Base-by-base conservation (phyloP, 2,113 vertebrate species). In the Pedionomus torquatus region DNA sequence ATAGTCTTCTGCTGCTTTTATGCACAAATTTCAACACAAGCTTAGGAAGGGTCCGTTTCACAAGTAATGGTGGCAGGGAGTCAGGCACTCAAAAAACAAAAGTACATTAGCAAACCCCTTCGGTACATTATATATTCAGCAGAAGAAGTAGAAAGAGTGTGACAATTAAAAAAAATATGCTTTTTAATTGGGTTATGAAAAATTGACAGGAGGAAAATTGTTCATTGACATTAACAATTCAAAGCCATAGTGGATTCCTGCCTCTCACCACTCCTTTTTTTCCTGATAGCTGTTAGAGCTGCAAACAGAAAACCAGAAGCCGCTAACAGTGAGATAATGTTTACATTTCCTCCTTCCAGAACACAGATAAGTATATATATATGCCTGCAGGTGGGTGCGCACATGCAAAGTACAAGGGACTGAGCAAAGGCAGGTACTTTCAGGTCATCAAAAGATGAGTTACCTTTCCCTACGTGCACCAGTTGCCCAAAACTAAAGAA, bases 41-140 rank as follows among this genome's bases (percentile, higher is more conserved):
- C 30, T 83, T 77, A 74, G 39, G 31, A 93, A 69, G 33, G n/a
- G 43, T 84, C 63, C 5, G n/a, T 76, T 83, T 83, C 58, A 77
- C 33, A 51, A 86, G 81, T 86, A 91, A 79, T n/a, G 24, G 48
- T 87, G 69, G 35, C 65, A 74, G n/a, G 39, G 21, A 89, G 83
- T 92, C 83, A 92, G 44, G 37, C 61, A 72, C 51, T 91, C 74
- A 83, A 76, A 65, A 80, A 91, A 66, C 19, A 79, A 30, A 77
- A 89, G 41, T 39, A 57, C 70, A 89, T 93, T 87, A 97, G 72
- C 55, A 91, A 89, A 95, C 33, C 72, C 71, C 87, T 94, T 84
- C 35, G 79, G 71, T 51, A 88, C 35, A 83, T 86, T 70, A 70
- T 19, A 60, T 46, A 93, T 90, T 83, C 82, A 92, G 68, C 43